Evolutionary conservation across 2,888 invertebrate species (phyloP).

Genomic region (Pachliopta kotzebuea): DNA sequence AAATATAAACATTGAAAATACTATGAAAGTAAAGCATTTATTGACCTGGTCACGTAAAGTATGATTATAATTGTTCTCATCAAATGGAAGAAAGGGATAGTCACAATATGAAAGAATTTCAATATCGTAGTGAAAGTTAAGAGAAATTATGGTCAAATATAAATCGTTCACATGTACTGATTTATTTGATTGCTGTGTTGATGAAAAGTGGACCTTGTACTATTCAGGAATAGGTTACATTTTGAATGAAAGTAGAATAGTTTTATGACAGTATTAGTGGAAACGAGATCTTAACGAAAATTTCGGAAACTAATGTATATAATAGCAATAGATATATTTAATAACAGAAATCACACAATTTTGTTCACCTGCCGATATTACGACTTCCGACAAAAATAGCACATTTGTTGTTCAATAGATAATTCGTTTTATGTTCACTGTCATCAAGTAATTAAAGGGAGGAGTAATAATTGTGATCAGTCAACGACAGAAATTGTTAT

Average conservation of each 20-base stretch:
- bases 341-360: too few species aligned
- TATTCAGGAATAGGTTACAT: neutral
- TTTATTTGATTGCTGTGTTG: neutral
- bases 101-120: constrained; percentile 1
- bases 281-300: neutral
- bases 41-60: too few species aligned
- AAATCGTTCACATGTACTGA: neutral
- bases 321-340: neutral
- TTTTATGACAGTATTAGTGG: neutral
- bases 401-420: too few species aligned
- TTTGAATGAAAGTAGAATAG: neutral
- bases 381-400: too few species aligned
- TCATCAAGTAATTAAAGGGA: too few species aligned
- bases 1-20: too few species aligned
- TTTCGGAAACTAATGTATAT: neutral
- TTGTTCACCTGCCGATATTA: too few species aligned
- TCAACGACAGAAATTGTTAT: neutral
- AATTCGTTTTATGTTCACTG: too few species aligned
- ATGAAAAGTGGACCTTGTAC: neutral
- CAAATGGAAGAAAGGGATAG: too few species aligned
- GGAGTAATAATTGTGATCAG: too few species aligned
- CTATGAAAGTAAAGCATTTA: too few species aligned
- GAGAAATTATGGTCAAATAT: neutral
- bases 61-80: too few species aligned
- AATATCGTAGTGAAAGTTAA: neutral